A percentile compares a stretch with the other conserved stretches of the same genome.
These are phyloP conservation scores for Rhipidura dahli DNA, from an alignment of 2,113 vertebrate species.

Conservation along the genomic window DNA sequence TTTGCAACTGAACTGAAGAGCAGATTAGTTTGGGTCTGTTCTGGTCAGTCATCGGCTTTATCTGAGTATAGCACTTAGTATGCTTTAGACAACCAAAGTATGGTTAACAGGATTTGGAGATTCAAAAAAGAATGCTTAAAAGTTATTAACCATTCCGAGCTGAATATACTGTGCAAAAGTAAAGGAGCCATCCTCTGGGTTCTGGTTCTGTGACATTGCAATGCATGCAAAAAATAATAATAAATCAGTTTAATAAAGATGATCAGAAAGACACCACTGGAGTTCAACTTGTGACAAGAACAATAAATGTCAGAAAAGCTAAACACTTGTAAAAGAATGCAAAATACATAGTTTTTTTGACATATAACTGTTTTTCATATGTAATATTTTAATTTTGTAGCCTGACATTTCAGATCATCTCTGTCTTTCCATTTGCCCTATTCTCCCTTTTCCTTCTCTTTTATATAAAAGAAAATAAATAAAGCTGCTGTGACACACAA, in stretches of 20 bases:
- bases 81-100: slow-evolving; percentile 56
- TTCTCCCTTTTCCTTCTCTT: slow-evolving; percentile 73
- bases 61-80: slow-evolving; percentile 31
- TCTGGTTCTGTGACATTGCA: slow-evolving; percentile 67
- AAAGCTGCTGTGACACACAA: slow-evolving; percentile 82
- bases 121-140: slow-evolving; percentile 2
- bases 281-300: slow-evolving; percentile 63
- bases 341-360: slow-evolving; percentile 44
- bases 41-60: slow-evolving; percentile 49
- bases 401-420: slow-evolving; percentile 61
- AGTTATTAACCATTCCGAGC: not conserved
- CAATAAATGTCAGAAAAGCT: slow-evolving; percentile 66
- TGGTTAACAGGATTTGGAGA: not conserved
- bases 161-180: slow-evolving; percentile 48
- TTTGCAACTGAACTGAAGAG: slow-evolving; percentile 43
- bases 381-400: slow-evolving; percentile 75
- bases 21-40: slow-evolving; percentile 41
- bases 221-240: slow-evolving; percentile 69
- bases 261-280: slow-evolving; percentile 56
- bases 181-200: slow-evolving; percentile 60
- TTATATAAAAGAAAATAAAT: slow-evolving; percentile 76
- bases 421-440: slow-evolving; percentile 71
- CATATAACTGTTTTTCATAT: slow-evolving; percentile 59
- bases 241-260: slow-evolving; percentile 44
- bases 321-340: slow-evolving; percentile 51